Percentiles rank a stretch among this genome's conserved stretches.
Conservation (phyloP, 2,797 vertebrate genomes). For the Chaetodon trifasciatus region DNA sequence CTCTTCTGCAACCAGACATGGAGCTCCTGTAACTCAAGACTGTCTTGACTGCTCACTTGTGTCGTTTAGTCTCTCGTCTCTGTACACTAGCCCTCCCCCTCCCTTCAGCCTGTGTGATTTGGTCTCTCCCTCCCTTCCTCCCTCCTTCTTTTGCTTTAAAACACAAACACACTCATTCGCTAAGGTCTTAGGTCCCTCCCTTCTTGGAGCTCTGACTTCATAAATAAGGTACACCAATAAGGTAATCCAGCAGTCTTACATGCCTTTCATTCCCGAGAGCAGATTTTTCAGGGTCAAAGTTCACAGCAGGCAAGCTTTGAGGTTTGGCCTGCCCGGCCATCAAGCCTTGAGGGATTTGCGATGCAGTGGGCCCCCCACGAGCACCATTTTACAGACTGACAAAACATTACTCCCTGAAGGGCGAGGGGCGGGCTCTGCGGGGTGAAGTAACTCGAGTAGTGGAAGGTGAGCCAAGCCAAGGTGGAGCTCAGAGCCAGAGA, state of each 20-base stretch:
- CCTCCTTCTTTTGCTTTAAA: conserved; percentile 60
- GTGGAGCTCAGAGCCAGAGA: conserved; percentile 65
- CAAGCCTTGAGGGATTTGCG: conserved; percentile 52
- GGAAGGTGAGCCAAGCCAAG: conserved; percentile 77
- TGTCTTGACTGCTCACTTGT: conserved; percentile 58
- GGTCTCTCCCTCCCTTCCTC: conserved; percentile 54
- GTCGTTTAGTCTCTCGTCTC: conserved; percentile 48
- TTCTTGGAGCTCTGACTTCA: conserved; percentile 79
- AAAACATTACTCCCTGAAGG: conserved; percentile 66
- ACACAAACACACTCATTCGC: conserved; percentile 65
- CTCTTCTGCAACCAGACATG: conserved; percentile 42
- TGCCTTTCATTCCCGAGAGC: conserved; percentile 91
- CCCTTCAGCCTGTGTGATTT: conserved; percentile 67
- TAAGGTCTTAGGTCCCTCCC: conserved; percentile 76
- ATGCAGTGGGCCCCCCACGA: conserved; percentile 29
- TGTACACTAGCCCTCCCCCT: conserved; percentile 53
- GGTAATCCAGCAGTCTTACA: conserved; percentile 80
- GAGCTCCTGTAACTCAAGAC: conserved; percentile 69
- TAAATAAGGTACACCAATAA: conserved; percentile 79
- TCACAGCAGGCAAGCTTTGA: conserved; percentile 84
- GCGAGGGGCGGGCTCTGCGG: conserved; percentile 50
- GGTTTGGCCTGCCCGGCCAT: conserved; percentile 63
- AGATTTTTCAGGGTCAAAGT: conserved; percentile 85
- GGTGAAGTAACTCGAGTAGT: conserved; percentile 77
- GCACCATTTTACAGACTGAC: conserved; percentile 58